Evolutionary conservation across 1,140 invertebrate species (phyloP), one percentile per base, ranked within the genome.

Genomic region (Tetragonula clypearis): DNA sequence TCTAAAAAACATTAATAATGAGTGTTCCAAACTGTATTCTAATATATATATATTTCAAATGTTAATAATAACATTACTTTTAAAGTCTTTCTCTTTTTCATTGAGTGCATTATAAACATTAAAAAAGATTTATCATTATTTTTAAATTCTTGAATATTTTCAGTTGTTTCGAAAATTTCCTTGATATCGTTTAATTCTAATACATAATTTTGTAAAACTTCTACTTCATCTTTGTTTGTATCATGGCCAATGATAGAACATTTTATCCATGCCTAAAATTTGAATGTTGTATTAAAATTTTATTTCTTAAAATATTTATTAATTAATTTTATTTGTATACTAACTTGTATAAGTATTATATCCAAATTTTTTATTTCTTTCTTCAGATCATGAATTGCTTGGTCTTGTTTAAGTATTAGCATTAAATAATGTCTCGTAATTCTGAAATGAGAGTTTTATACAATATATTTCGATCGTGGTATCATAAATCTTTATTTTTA

Each of bases 211-310:
- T 92, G 93, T 30, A 95, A 82, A 71, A 85, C 82, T 65, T 86
- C 90, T 17, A 90, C 87, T 41, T 94, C 91, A 41, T 83, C 69
- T 19, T 87, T 86, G 23, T 89, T 88, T n/a, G 78, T 62, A 53
- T 92, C 88, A 56, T 86, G 81, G 23, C 87, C 88, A 62, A 94
- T 86, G n/a, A 95, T 89, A 78, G 88, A 93, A 68, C 94, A 93
- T 83, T 94, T 93, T 73, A 95, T 83, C 94, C 94, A 95, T 55
- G 92, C 92, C 93, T 95, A 58, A 85, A 90, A 86, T 85, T 89
- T 69, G 12, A 62, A 41, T n/a, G 55, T 56, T 12, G 79, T 58
- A 11, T 76, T 60, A 60, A 84, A 58, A 62, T 11, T n/a, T 60
- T 60, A 53, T 72, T 35, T 19, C 1, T 49, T 12, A 41, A 41